A percentile compares a stretch with the other conserved stretches of the same genome.
These are phyloP conservation scores for Fissipunctia ypsillon DNA, from an alignment of 2,888 invertebrate genomes.

Conservation along the genomic window DNA sequence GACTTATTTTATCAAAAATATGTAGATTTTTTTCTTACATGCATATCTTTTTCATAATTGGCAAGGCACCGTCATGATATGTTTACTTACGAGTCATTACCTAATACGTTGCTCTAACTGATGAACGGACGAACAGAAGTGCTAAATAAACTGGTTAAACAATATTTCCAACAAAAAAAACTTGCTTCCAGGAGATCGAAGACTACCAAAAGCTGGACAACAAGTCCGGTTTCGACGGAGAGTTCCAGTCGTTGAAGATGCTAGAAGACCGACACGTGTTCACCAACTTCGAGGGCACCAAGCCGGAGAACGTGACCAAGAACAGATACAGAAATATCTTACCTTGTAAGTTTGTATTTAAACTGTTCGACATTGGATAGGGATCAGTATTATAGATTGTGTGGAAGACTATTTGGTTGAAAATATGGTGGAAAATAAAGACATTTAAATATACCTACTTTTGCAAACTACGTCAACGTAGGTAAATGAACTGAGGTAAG, in stretches of 20 bases:
- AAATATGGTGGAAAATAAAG: background rate
- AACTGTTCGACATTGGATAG: background rate
- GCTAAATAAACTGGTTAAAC: background rate
- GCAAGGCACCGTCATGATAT: too few species aligned
- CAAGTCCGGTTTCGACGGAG: conserved; percentile 95
- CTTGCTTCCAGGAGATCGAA: conserved; percentile 74
- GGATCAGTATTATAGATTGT: background rate
- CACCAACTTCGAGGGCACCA: conserved; percentile 96
- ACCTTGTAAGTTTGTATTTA: conserved; percentile 91
- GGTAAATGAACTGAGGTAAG: background rate
- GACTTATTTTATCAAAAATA: too few species aligned
- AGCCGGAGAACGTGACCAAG: conserved; percentile 96
- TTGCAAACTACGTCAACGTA: background rate
- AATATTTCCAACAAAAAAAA: background rate
- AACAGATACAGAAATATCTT: conserved; percentile 99
- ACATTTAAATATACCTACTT: background rate
- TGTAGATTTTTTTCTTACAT: too few species aligned
- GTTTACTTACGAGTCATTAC: too few species aligned
- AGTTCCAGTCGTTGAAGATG: conserved; percentile 97
- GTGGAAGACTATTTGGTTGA: too few species aligned
- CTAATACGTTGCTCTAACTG: too few species aligned
- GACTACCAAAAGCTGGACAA: conserved; percentile 71
- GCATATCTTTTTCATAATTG: too few species aligned
- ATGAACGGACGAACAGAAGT: too few species aligned
- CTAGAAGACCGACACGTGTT: conserved; percentile 97